phyloP scores from a whole-genome alignment of 1,140 invertebrate species.

The silkworm (Bombyx mori) region DNA sequence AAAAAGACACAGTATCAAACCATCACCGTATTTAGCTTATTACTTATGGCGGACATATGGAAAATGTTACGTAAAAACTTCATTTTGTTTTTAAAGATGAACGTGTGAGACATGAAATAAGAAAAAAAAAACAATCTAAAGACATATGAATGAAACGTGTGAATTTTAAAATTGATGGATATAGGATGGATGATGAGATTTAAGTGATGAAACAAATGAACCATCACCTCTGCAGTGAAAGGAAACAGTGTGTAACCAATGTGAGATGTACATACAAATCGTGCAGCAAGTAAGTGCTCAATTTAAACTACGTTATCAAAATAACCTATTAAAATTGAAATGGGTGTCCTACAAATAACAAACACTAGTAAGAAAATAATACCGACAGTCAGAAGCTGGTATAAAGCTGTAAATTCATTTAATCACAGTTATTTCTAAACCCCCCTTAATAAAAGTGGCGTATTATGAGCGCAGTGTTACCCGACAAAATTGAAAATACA shows the following conservation, averaged over 20 bases:
- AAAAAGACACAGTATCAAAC: constrained; percentile 56
- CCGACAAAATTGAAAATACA: constrained; percentile 34
- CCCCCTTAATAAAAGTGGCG: constrained; percentile 17
- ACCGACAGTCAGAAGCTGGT: constrained; percentile 17
- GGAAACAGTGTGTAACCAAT: constrained; percentile 7
- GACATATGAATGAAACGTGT: too few relatives aligned
- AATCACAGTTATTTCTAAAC: constrained; percentile 33
- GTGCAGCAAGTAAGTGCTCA: constrained; percentile 48
- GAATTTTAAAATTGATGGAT: too few relatives aligned
- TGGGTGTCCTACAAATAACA: too few relatives aligned
- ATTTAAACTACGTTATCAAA: constrained; percentile 33
- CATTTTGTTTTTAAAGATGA: not conserved
- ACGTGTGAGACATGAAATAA: not conserved
- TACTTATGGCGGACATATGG: constrained; percentile 18
- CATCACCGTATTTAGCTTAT: constrained; percentile 58
- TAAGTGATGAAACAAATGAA: constrained; percentile 5
- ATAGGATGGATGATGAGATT: constrained; percentile 4
- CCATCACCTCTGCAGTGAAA: not conserved
- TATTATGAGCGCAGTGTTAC: constrained; percentile 55
- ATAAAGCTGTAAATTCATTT: constrained; percentile 29
- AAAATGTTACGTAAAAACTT: constrained; percentile 9
- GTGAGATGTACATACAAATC: constrained; percentile 34
- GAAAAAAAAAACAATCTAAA: too few relatives aligned
- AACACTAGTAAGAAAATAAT: constrained; percentile 23
- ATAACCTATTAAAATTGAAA: constrained; percentile 16